Percentiles rank a stretch among this genome's conserved stretches.
These are phyloP conservation scores for Slavum lentiscoides DNA, from an alignment of 2,888 invertebrate genomes.

Conservation along the genomic window DNA sequence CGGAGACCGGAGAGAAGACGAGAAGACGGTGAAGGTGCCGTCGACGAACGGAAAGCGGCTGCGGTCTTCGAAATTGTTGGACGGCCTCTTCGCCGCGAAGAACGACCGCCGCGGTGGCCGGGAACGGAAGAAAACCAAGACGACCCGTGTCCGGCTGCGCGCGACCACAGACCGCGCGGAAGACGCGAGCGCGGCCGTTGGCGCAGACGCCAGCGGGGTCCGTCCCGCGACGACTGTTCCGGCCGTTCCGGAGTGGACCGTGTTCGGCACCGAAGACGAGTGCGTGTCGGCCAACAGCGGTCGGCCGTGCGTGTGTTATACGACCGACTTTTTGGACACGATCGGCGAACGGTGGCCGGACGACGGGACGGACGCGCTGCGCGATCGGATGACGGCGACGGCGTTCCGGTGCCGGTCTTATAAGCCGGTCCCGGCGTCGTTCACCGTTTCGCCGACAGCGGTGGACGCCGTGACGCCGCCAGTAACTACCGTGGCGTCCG, in stretches of 20 bases:
- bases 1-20: not conserved
- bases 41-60: not conserved
- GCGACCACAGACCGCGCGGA: not conserved
- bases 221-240: no score
- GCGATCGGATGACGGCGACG: no score
- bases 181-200: not conserved
- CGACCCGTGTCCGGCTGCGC: not conserved
- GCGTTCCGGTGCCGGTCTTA: conserved; percentile 6
- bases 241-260: not conserved
- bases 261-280: not conserved
- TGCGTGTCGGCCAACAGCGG: conserved; percentile 14
- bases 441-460: not conserved
- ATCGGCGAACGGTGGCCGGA: not conserved
- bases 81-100: not conserved
- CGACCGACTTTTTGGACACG: conserved; percentile 12
- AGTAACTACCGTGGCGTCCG: no score
- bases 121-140: not conserved
- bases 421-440: not conserved
- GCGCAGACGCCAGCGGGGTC: not conserved
- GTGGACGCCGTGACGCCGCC: not conserved
- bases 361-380: not conserved
- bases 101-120: no score
- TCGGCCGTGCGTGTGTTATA: conserved; percentile 17
- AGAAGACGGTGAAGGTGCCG: not conserved
- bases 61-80: not conserved